Base-by-base conservation (phyloP, 2,113 vertebrate genomes). In the Amia ocellicauda region DNA sequence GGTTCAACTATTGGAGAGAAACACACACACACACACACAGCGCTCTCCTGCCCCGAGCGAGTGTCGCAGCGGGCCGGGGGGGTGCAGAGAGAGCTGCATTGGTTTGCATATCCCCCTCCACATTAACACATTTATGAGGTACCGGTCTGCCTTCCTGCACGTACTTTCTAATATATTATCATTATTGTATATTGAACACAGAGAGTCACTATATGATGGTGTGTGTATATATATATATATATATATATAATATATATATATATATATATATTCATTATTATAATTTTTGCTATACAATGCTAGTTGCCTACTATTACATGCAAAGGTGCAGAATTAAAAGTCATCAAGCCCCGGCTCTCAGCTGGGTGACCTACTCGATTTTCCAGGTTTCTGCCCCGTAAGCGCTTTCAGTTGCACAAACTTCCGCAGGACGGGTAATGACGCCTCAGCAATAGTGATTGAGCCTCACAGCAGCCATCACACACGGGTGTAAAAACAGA, bases 71-170 rank as follows among this genome's bases (percentile, higher is more conserved):
- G 66, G 53, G 40, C 43, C 22, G 72, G 60, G 61, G 28, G 64
- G 40, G 1, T 58, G 68, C 61, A 70, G 65, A 63, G 43, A 64
- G 54, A 78, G 76, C 86, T 82, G 86, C 86, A 87, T 73, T 82
- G 78, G 77, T 85, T 83, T 82, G 78, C 83, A 87, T 85, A 84
- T 77, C 63, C 74, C 67, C 59, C 22, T 56, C 74, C 63, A 64
- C 57, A 71, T 72, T 78, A 23, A 63, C 64, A 40, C 62, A 54
- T 70, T 57, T 59, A 49, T 58, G 58, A 60, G 22, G n/a, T 53
- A 24, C 31, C 26, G 63, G 23, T 5, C 60, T 24, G 43, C 28
- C 68, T 71, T 58, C 63, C 67, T 62, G 59, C 68, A n/a, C n/a
- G n/a, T n/a, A n/a, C n/a, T n/a, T n/a, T n/a, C n/a, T n/a, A n/a